Base-by-base conservation (phyloP, 2,797 vertebrate genomes). In the Semaprochilodus insignis region DNA sequence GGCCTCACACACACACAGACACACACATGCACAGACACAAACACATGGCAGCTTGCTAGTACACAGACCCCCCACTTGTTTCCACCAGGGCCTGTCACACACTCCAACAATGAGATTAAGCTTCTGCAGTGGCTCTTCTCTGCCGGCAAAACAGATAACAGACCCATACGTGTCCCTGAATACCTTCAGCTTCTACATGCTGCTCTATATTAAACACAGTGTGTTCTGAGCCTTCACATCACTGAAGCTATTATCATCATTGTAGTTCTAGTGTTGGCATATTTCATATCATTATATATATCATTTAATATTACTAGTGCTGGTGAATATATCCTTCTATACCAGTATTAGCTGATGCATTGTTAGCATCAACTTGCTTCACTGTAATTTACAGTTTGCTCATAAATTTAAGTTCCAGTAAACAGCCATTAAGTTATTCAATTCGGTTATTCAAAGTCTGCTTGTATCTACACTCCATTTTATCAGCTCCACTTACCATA, bases 71-170 rank as follows among this genome's bases (percentile, higher is more conserved):
- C 40, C 80, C 67, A 80, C 75, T 78, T 52, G 21, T 83, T 52
- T 85, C 67, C 63, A 74, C 54, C 40, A 69, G 36, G 21, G 69
- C 59, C 67, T 69, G 80, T 75, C 60, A 84, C 78, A 80, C 55
- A 76, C 66, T 80, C 66, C 80, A 82, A 83, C 81, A 86, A 82
- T 62, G 67, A 86, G 81, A 86, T 80, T 83, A 83, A 60, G 52
- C 44, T 54, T 52, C n/a, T 52, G 78, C 44, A 75, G 54, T 51
- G 13, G 23, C 21, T 60, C 8, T 74, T 73, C 25, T 78, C 5
- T 67, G 52, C 59, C 59, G 71, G 72, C 16, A 0, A 52, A 70
- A 77, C n/a, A 84, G 77, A 83, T 79, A 79, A 78, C 62, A 81
- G 59, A 65, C 23, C 59, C 65, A 65, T 52, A 80, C 14, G 23